Conservation (phyloP, 2,113 vertebrate genomes). For the Melanotaenia duboulayi region DNA sequence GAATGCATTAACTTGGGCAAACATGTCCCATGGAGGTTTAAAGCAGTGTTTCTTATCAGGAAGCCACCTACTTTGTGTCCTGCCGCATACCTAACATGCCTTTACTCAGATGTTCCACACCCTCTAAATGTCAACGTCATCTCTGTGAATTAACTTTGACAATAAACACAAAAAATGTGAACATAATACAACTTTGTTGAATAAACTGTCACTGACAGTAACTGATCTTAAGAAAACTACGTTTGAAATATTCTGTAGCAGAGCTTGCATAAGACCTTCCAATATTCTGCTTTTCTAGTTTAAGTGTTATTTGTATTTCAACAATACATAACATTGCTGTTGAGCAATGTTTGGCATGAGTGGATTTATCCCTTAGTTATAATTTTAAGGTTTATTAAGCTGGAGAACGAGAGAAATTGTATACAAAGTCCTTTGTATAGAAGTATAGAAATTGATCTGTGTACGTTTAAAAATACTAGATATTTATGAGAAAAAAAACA, state of each 20-base stretch:
- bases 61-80: conserved; percentile 34
- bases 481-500: background rate
- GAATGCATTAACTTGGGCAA: conserved; percentile 8
- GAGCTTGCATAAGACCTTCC: too few species aligned
- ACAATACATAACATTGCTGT: background rate
- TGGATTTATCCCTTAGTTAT: background rate
- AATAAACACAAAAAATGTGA: background rate
- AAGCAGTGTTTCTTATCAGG: conserved; percentile 30
- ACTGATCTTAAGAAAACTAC: background rate
- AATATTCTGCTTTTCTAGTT: background rate
- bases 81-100: conserved; percentile 55
- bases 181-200: background rate
- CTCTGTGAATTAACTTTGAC: background rate
- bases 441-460: too few species aligned
- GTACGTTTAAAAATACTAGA: background rate
- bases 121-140: conserved; percentile 29
- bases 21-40: conserved; percentile 8
- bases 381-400: background rate
- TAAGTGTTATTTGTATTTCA: background rate
- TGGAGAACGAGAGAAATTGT: background rate
- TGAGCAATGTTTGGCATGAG: background rate
- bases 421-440: background rate
- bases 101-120: conserved; percentile 52
- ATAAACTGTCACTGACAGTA: background rate
- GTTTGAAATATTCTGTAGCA: too few species aligned